A percentile compares a stretch with the other conserved stretches of the same genome.
phyloP scores from a whole-genome alignment of 2,888 invertebrate species.

The Linnaemya tessellans region DNA sequence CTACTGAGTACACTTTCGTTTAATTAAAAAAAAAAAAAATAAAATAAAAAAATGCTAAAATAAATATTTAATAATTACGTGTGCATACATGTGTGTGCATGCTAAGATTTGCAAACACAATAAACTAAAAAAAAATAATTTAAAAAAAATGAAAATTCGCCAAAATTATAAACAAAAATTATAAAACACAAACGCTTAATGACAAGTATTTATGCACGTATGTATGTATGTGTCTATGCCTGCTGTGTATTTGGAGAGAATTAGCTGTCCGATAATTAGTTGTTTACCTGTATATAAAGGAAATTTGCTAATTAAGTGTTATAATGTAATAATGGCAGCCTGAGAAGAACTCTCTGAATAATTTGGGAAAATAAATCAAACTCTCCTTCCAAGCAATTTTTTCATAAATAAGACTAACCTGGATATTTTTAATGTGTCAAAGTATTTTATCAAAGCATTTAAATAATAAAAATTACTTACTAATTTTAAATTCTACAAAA shows the following conservation, averaged over 20 bases:
- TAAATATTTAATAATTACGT: no score
- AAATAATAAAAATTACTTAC: no score
- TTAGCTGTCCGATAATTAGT: constrained; percentile 19
- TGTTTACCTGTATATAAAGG: constrained; percentile 2
- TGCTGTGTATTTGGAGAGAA: neutral
- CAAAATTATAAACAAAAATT: constrained; percentile 6
- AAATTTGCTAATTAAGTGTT: constrained; percentile 19
- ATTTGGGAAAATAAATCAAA: no score
- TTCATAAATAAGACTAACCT: no score
- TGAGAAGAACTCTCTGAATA: no score
- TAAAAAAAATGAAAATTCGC: neutral
- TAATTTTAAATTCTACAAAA: no score
- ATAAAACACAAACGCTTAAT: neutral
- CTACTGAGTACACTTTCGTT: constrained; percentile 32
- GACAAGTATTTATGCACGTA: neutral
- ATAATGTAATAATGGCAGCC: neutral
- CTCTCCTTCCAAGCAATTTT: no score
- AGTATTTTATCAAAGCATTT: no score
- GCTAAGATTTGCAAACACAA: neutral
- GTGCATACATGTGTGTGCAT: neutral
- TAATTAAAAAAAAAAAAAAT: constrained; percentile 8
- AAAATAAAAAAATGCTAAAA: constrained; percentile 9
- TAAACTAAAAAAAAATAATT: neutral
- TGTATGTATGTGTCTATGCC: neutral
- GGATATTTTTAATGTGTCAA: no score